phyloP scores from a whole-genome alignment of 1,140 invertebrate genomes.

The Zelostemma sp. region DNA sequence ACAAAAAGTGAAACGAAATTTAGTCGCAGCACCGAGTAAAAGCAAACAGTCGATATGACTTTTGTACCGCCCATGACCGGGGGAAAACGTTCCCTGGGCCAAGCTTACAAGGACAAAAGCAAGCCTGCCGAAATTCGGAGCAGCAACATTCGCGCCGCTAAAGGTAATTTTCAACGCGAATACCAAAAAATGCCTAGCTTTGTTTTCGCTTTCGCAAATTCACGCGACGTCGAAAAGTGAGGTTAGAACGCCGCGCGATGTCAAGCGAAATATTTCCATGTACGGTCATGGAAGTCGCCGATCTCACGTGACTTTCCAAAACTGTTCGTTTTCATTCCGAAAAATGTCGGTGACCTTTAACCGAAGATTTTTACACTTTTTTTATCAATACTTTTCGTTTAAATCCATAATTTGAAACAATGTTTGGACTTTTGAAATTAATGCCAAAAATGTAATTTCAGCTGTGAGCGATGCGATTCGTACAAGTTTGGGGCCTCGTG shows the following conservation, averaged over 20 bases:
- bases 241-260: constrained; percentile 14
- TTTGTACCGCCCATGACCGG: background rate
- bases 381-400: background rate
- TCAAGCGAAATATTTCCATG: constrained; percentile 42
- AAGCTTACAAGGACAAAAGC: constrained; percentile 88
- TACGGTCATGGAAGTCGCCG: constrained; percentile 45
- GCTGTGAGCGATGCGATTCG: constrained; percentile 98
- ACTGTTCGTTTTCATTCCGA: background rate
- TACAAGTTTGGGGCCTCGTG: constrained; percentile 97
- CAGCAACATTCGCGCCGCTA: constrained; percentile 97
- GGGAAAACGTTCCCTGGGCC: constrained; percentile 18
- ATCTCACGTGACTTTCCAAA: background rate
- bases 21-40: no score
- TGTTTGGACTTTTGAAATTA: no score
- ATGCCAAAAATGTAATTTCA: constrained; percentile 72
- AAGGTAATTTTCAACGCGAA: constrained; percentile 78
- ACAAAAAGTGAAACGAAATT: no score
- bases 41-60: constrained; percentile 16
- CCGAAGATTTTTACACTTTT: background rate
- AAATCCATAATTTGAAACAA: background rate
- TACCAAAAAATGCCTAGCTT: background rate
- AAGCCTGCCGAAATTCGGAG: constrained; percentile 94
- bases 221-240: constrained; percentile 15
- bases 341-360: background rate
- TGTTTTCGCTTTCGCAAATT: background rate